phyloP scores from a whole-genome alignment of 2,888 invertebrate genomes.

The Hyppa rectilinea region DNA sequence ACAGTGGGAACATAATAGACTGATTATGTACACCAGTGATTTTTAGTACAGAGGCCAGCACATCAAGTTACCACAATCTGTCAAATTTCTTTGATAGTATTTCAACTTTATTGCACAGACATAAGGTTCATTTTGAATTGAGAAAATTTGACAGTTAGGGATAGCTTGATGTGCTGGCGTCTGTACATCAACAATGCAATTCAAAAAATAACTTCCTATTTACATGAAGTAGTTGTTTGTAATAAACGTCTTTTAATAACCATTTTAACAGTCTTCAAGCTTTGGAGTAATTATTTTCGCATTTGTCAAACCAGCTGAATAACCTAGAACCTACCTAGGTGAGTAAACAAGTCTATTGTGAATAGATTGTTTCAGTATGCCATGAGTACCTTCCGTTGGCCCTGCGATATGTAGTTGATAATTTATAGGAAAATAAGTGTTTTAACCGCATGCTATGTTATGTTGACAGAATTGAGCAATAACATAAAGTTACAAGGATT shows the following conservation, averaged over 20 bases:
- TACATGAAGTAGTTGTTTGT: no score
- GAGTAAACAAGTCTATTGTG: conserved; percentile 4
- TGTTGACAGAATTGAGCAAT: conserved; percentile 9
- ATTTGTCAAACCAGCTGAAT: neutral
- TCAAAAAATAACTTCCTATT: neutral
- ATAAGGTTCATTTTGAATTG: no score
- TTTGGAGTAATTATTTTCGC: conserved; percentile 14
- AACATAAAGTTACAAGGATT: neutral
- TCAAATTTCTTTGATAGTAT: no score
- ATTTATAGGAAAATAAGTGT: conserved; percentile 3
- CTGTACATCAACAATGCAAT: no score
- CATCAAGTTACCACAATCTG: no score
- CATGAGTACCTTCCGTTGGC: neutral
- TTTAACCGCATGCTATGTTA: neutral
- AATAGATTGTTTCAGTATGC: conserved; percentile 3
- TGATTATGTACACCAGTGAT: no score
- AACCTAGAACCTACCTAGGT: no score
- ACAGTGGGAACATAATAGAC: no score
- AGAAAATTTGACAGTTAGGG: no score
- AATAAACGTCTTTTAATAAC: neutral
- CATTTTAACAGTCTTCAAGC: neutral
- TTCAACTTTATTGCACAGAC: no score
- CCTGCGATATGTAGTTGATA: conserved; percentile 1
- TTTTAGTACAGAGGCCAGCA: no score
- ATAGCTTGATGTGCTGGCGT: no score